Conservation (phyloP, 2,888 invertebrate genomes). For the Thecophora atra region DNA sequence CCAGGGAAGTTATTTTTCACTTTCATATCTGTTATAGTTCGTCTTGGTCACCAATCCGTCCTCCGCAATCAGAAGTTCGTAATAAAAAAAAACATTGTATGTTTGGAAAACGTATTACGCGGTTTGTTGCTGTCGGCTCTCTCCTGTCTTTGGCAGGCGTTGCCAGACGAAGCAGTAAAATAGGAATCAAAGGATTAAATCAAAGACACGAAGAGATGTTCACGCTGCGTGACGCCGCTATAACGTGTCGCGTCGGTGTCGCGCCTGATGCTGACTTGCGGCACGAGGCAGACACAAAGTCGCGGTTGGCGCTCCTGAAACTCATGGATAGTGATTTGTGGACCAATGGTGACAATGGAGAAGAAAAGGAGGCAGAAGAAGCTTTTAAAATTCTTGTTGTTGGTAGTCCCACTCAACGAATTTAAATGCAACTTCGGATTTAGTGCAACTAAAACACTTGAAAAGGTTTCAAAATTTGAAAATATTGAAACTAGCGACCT, state of each 20-base stretch:
- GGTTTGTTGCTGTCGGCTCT: slow-evolving; percentile 13
- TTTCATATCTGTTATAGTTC: too few species aligned
- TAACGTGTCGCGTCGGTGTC: slow-evolving; percentile 20
- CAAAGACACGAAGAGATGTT: background rate
- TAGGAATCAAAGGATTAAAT: slow-evolving; percentile 13
- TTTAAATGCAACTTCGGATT: slow-evolving; percentile 22
- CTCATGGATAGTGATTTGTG: background rate
- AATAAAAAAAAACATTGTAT: too few species aligned
- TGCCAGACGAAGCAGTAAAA: slow-evolving; percentile 13
- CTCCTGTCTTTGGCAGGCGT: slow-evolving; percentile 33
- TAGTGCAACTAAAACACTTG: slow-evolving; percentile 30
- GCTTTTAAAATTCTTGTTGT: background rate
- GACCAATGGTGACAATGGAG: background rate
- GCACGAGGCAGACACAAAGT: background rate
- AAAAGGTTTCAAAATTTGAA: slow-evolving; percentile 26
- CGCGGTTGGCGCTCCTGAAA: background rate
- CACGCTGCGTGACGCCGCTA: slow-evolving; percentile 45
- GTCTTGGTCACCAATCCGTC: background rate
- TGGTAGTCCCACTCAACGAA: background rate
- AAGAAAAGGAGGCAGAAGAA: background rate
- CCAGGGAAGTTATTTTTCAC: slow-evolving; percentile 49
- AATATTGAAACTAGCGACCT: too few species aligned
- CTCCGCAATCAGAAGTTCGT: too few species aligned
- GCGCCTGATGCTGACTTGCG: slow-evolving; percentile 22
- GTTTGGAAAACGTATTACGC: slow-evolving; percentile 1